phyloP scores from a whole-genome alignment of 2,888 invertebrate genomes.

The Folsomia manolachei region DNA sequence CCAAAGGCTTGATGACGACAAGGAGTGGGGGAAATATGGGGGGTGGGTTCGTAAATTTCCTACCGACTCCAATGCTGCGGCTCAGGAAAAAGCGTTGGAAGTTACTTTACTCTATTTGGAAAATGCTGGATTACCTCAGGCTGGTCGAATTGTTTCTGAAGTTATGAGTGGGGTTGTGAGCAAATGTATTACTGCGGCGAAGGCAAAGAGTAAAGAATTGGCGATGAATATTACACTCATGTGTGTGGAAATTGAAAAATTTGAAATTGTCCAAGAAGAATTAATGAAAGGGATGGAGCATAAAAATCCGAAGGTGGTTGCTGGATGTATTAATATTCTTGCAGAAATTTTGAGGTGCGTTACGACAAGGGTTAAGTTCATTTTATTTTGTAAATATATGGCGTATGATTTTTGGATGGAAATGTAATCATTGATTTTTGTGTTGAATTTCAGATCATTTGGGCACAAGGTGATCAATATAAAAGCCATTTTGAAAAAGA shows the following conservation, averaged over 20 bases:
- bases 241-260: constrained; percentile 95
- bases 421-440: constrained; percentile 22
- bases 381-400: background rate
- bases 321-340: constrained; percentile 74
- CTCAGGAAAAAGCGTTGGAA: constrained; percentile 93
- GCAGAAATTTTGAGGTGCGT: constrained; percentile 71
- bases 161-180: constrained; percentile 82
- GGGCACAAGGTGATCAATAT: constrained; percentile 86
- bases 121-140: constrained; percentile 71
- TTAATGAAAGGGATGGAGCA: constrained; percentile 88
- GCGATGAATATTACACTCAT: constrained; percentile 84
- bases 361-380: constrained; percentile 21
- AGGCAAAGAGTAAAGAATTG: constrained; percentile 85
- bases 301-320: constrained; percentile 93
- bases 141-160: constrained; percentile 80
- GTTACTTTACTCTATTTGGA: constrained; percentile 86
- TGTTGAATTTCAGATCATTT: constrained; percentile 65
- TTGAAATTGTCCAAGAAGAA: constrained; percentile 84
- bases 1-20: constrained; percentile 83
- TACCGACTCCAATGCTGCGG: constrained; percentile 86
- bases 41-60: constrained; percentile 93
- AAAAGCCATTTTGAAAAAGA: constrained; percentile 84
- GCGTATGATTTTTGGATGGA: background rate
- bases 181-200: constrained; percentile 90
- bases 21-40: constrained; percentile 89